Evolutionary conservation across 2,113 vertebrate species (phyloP), one percentile per base, ranked within the genome.

Genomic region (Tympanuchus pallidicinctus): DNA sequence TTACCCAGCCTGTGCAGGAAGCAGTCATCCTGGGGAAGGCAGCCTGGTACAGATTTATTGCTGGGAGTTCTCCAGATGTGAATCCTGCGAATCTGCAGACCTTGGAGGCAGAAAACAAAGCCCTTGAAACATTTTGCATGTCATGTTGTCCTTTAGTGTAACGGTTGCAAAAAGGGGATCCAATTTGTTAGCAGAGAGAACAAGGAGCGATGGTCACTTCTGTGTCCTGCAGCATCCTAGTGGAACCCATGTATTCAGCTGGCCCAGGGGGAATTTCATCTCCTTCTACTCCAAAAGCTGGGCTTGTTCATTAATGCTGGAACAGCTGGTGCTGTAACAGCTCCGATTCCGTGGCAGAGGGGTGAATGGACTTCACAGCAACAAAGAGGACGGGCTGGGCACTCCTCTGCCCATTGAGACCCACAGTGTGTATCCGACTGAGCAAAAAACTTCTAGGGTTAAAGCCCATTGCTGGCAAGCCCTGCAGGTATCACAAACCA

Each of bases 81-180:
- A 40, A 83, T 94, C 66, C 88, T 28, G 63, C 43, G 74, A 14
- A 90, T 87, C 43, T 48, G 77, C 83, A 89, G 78, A n/a, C 40
- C 78, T 59, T 45, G 54, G 64, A 95, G 80, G 90, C 52, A 63
- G 71, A 94, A 72, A 8, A 59, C 48, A 2, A 90, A 90, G 95
- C 77, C 76, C 91, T 91, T 86, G 90, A 43, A 82, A 36, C 1
- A 3, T 45, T 83, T 59, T 34, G 88, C 61, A 21, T 42, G 86
- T 84, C 3, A 0, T 75, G 14, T 30, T 22, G 70, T 74, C 88
- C 78, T 92, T 90, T 61, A 75, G 73, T 24, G 11, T 67, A 20
- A 34, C 3, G 7, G 77, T 95, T 97, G 96, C 93, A n/a, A 96
- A 96, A 96, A 96, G 11, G 15, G 85, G 95, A 93, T 79, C 61